These are phyloP conservation scores for Molossus alvarezi DNA, from an alignment of 2,797 vertebrate genomes.

Conservation along the genomic window DNA sequence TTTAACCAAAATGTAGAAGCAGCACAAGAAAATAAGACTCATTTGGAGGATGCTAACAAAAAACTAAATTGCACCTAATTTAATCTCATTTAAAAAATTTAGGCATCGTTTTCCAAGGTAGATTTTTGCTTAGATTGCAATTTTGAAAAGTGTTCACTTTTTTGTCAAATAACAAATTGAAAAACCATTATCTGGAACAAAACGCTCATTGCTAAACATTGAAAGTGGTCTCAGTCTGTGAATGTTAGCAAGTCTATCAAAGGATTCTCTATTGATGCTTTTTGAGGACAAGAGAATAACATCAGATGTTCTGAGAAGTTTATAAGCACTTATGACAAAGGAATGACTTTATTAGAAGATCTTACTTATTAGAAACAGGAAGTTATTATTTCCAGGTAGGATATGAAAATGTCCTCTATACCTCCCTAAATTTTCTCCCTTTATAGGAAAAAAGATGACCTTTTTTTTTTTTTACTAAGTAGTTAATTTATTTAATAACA, in stretches of 20 bases:
- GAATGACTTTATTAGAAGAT: not conserved
- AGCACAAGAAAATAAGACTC: not conserved
- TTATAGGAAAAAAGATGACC: not conserved
- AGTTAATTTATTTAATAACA: conserved; percentile 26
- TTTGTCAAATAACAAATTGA: conserved; percentile 66
- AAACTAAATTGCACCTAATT: not conserved
- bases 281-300: conserved; percentile 51
- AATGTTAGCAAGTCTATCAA: conserved; percentile 62
- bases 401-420: not conserved
- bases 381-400: conserved; percentile 45
- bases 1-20: conserved; percentile 24
- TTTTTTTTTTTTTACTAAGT: not conserved
- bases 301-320: conserved; percentile 61
- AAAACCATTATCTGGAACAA: conserved; percentile 70
- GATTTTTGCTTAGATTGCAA: conserved; percentile 52
- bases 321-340: conserved; percentile 44
- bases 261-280: conserved; percentile 41
- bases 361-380: not conserved
- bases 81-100: not conserved
- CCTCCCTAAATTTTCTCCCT: not conserved
- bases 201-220: conserved; percentile 60
- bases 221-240: conserved; percentile 72
- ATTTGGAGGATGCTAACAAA: not conserved
- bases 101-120: not conserved
- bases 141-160: conserved; percentile 68